phyloP scores from a whole-genome alignment of 2,888 invertebrate genomes.

The Thera obeliscata region DNA sequence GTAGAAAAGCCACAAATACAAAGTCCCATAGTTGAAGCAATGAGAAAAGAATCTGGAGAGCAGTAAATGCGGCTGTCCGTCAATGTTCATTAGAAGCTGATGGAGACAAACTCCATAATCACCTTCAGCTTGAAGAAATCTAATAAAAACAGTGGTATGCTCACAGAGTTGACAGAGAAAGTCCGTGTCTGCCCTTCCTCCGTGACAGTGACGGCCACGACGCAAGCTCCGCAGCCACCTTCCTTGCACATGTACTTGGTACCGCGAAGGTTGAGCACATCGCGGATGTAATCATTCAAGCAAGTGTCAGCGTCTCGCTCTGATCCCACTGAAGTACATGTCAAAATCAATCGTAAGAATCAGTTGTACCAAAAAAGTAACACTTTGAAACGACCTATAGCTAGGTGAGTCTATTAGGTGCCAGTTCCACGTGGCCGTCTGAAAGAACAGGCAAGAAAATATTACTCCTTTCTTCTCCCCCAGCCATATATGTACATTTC shows the following conservation, averaged over 20 bases:
- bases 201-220: conserved; percentile 78
- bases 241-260: conserved; percentile 88
- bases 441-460: too few relatives aligned
- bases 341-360: too few relatives aligned
- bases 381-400: too few relatives aligned
- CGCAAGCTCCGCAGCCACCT: conserved; percentile 88
- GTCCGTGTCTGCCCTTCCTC: conserved; percentile 52
- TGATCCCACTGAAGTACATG: conserved; percentile 45
- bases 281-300: conserved; percentile 85
- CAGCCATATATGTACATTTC: too few relatives aligned
- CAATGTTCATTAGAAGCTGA: background rate
- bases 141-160: conserved; percentile 34
- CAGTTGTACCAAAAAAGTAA: too few relatives aligned
- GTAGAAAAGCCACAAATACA: too few relatives aligned
- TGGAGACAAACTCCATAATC: background rate
- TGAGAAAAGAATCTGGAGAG: too few relatives aligned
- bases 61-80: too few relatives aligned
- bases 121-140: background rate
- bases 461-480: too few relatives aligned
- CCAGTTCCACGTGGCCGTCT: too few relatives aligned
- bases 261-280: conserved; percentile 82
- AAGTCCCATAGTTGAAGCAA: too few relatives aligned
- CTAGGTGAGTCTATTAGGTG: too few relatives aligned
- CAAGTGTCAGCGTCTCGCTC: conserved; percentile 67
- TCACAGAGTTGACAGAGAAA: conserved; percentile 86